Evolutionary conservation across 2,888 invertebrate genomes (phyloP), one percentile per base, ranked within the genome.

Genomic region (Bruchidius siliquastri): DNA sequence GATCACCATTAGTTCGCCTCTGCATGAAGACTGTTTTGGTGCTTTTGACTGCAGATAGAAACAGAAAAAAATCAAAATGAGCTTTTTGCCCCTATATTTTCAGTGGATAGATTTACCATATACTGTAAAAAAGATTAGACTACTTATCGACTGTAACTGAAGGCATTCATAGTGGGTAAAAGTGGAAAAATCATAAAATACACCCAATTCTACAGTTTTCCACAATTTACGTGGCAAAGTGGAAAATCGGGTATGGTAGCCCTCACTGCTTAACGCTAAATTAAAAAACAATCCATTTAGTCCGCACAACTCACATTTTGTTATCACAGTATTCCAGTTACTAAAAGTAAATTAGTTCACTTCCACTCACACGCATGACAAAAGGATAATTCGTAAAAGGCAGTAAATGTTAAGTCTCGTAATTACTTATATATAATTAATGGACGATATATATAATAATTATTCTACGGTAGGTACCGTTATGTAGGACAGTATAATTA

Each of bases 241-340:
- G 82, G 82, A 86, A 84, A 85, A 83, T 76, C 83, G 83, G 84
- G 84, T 86, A 75, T 49, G 18, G 74, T 78, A 77, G 80, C 79
- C 76, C 78, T 76, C 74, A 8, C 13, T 13, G 26, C 18, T 49
- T 8, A 75, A 74, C 73, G 72, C 74, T 72, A 71, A 75, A 74
- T 73, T 73, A 66, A 71, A 73, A 74, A 72, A 75, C 75, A 77
- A 77, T 72, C 68, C 10, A 49, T 49, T 49, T 13, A 49, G 49
- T 49, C 49, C 49, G 49, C 49, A 49, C 49, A 76, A 71, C 74
- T 76, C 76, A 78, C 68, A 78, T 72, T 69, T 76, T 79, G 80
- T 84, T 85, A 85, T 85, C 85, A 86, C 86, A 86, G 86, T 85
- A 82, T 83, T 84, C 81, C 84, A 85, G 84, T 85, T n/a, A 85